Conservation (phyloP, 2,888 invertebrate species). For the Apotomis turbidana region DNA sequence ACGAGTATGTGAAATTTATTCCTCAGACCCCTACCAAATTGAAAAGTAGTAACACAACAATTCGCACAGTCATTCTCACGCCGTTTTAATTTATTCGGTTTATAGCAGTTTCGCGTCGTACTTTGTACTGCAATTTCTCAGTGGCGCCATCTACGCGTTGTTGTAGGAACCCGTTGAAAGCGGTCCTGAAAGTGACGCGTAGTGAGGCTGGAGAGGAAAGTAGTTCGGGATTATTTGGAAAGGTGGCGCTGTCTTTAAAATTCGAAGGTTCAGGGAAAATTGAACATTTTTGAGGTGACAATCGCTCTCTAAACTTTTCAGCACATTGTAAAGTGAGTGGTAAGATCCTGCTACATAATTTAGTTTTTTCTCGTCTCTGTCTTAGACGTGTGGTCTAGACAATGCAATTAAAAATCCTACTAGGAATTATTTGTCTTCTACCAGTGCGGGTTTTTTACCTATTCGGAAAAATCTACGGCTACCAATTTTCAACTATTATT, state of each 20-base stretch:
- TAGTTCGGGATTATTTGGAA: conserved; percentile 14
- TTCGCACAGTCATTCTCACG: neutral
- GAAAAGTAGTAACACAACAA: neutral
- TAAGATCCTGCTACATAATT: too few species aligned
- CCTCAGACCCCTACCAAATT: neutral
- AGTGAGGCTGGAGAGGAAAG: neutral
- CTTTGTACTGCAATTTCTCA: conserved; percentile 27
- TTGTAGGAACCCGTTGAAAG: neutral
- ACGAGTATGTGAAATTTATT: neutral
- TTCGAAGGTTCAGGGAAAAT: neutral
- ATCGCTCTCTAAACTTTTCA: too few species aligned
- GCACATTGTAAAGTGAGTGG: too few species aligned
- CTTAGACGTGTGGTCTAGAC: too few species aligned
- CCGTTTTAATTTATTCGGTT: neutral
- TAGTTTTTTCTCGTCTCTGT: too few species aligned
- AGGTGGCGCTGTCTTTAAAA: conserved; percentile 17
- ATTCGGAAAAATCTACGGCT: too few species aligned
- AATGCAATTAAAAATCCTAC: too few species aligned
- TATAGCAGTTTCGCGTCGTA: neutral
- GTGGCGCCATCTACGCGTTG: conserved; percentile 22
- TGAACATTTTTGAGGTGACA: neutral
- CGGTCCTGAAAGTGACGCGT: neutral
- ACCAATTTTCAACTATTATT: too few species aligned
- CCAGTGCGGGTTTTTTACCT: too few species aligned
- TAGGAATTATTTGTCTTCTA: too few species aligned